Conservation (phyloP, 2,113 vertebrate genomes). For the Prochilodus magdalenae region DNA sequence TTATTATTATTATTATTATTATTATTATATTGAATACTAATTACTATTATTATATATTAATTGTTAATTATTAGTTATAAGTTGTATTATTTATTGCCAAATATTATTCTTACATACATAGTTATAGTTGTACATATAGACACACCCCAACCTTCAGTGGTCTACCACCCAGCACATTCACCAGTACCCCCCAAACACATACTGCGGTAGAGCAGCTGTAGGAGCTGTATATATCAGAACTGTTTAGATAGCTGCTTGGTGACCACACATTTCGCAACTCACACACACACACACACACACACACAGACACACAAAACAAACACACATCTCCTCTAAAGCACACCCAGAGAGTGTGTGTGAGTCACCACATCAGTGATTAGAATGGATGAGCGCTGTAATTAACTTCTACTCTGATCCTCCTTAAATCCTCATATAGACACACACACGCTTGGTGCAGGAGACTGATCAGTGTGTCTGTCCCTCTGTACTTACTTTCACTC, state of each 20-base stretch:
- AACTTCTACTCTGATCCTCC: conserved; percentile 63
- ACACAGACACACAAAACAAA: conserved; percentile 9
- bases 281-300: conserved; percentile 31
- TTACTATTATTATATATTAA: too few species aligned
- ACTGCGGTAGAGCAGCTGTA: conserved; percentile 11
- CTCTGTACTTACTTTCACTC: background rate
- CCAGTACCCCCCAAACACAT: background rate
- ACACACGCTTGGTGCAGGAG: background rate
- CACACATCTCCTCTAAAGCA: background rate
- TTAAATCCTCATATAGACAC: background rate
- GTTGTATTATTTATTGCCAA: too few species aligned
- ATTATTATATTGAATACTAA: too few species aligned
- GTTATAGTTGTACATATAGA: too few species aligned
- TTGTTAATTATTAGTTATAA: too few species aligned
- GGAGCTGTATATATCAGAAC: background rate
- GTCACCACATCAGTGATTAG: conserved; percentile 75
- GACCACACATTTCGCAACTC: conserved; percentile 45
- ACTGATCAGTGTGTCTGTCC: background rate
- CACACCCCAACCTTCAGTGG: too few species aligned
- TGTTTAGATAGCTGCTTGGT: conserved; percentile 69
- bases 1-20: too few species aligned
- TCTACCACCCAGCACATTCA: background rate
- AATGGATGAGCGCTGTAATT: conserved; percentile 86
- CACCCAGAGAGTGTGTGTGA: conserved; percentile 23
- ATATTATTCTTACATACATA: too few species aligned